Evolutionary conservation across 2,888 invertebrate genomes (phyloP), one percentile per base, ranked within the genome.

Genomic region (Incurvaria masculella): DNA sequence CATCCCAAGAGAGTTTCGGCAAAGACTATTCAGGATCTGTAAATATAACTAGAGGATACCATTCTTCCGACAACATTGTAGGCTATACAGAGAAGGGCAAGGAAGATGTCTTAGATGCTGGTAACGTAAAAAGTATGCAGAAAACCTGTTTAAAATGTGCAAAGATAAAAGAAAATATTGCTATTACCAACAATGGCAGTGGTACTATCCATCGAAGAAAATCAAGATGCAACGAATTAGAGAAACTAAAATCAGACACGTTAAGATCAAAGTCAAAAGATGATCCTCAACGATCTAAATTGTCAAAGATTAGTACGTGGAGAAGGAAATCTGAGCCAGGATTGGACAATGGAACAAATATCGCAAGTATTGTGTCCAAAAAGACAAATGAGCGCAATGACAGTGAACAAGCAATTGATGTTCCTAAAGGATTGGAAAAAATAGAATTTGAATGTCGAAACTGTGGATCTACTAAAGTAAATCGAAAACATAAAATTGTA

Each of bases 281-380:
- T 61, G 65, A 83, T 65, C 72, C 79, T 51, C 64, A 81, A 61
- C 59, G 79, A 58, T 69, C 71, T 2, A 78, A 69, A 51, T 55
- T 78, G 39, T 72, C 75, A 16, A 78, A 73, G 65, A 82, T 87
- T 57, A 82, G 84, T 8, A 85, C 81, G 48, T 87, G 87, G 87
- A 72, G 88, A 58, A 67, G 88, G 54, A 88, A 87, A 63, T 88
- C 88, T 14, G 88, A 88, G 64, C 88, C 88, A 1, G 84, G 85
- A n/a, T 65, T 83, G 46, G 75, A 72, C 51, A 76, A 75, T 11
- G 14, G 14, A 14, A 14, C 33, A 56, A 75, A 74, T 50, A 61
- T 64, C 46, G 59, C 60, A 33, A 63, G 63, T 27, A 59, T 69
- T 8, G 57, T 71, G 38, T 53, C 61, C 8, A 76, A 72, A 49